A percentile compares a stretch with the other conserved stretches of the same genome.
Evolutionary conservation across 2,113 vertebrate genomes (phyloP).

Genomic region (Nannospalax galili): DNA sequence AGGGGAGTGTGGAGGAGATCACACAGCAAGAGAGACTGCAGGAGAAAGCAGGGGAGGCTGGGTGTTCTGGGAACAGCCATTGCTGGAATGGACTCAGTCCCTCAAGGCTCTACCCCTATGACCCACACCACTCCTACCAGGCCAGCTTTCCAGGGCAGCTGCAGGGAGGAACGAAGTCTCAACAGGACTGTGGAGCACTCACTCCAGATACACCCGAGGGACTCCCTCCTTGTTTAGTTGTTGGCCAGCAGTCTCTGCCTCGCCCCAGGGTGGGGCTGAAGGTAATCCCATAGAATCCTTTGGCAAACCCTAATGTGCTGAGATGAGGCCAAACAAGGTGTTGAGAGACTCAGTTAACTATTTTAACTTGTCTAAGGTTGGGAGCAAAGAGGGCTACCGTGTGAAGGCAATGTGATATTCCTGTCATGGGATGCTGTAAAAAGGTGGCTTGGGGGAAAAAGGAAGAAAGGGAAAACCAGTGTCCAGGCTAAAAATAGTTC

Average conservation of each 20-base stretch:
- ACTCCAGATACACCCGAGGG: not conserved
- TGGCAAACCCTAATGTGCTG: slow-evolving; percentile 66
- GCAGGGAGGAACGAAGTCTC: not conserved
- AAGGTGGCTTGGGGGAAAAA: not conserved
- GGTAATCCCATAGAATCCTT: slow-evolving; percentile 73
- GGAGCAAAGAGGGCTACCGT: slow-evolving; percentile 54
- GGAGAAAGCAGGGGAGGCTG: not conserved
- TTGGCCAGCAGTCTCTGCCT: not conserved
- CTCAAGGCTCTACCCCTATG: no score
- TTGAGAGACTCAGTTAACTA: slow-evolving; percentile 65
- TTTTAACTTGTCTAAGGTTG: slow-evolving; percentile 68
- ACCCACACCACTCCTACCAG: no score
- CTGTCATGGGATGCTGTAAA: not conserved
- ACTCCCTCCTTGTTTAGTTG: not conserved
- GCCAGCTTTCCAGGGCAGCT: not conserved
- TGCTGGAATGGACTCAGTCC: not conserved
- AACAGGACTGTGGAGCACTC: no score
- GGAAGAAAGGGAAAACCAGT: not conserved
- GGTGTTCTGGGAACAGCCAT: no score
- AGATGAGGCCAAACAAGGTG: slow-evolving; percentile 50
- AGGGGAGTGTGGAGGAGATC: not conserved
- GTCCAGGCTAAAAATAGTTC: slow-evolving; percentile 23
- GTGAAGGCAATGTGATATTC: slow-evolving; percentile 28
- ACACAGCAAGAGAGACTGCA: not conserved
- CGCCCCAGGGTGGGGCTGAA: slow-evolving; percentile 68